These are phyloP conservation scores for Paramormyrops kingsleyae DNA, from an alignment of 2,113 vertebrate genomes.

Conservation along the genomic window DNA sequence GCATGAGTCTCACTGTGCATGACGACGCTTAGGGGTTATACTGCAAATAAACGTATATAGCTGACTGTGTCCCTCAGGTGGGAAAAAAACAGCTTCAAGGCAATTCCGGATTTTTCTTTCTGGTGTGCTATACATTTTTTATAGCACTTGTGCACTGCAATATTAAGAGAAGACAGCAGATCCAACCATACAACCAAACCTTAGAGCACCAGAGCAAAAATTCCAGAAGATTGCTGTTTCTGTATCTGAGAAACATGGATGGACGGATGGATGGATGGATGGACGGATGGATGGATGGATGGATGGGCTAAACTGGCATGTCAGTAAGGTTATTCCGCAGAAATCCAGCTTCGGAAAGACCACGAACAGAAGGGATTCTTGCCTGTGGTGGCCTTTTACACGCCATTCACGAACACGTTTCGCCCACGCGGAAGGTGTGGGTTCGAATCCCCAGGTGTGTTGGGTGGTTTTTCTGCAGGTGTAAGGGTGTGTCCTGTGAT, in stretches of 20 bases:
- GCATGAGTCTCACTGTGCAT: background rate
- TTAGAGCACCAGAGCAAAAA: background rate
- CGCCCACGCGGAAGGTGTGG: background rate
- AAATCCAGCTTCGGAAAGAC: background rate
- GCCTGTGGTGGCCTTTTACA: background rate
- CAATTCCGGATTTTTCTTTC: background rate
- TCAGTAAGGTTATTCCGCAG: background rate
- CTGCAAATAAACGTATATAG: background rate
- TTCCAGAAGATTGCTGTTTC: background rate
- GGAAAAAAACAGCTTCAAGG: background rate
- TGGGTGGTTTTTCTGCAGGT: background rate
- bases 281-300: too few relatives aligned
- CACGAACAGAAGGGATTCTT: background rate
- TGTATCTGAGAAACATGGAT: background rate
- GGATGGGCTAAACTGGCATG: background rate
- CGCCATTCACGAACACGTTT: too few relatives aligned
- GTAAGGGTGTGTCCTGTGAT: background rate
- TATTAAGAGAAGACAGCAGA: background rate
- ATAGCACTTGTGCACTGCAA: background rate
- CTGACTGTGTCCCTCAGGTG: background rate
- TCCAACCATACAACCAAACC: background rate
- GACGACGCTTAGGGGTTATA: background rate
- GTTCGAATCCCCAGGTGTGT: background rate
- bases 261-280: too few relatives aligned
- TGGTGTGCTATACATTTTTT: background rate